Evolutionary conservation across 2,888 invertebrate species (phyloP).

Genomic region (Lasiommata megera): DNA sequence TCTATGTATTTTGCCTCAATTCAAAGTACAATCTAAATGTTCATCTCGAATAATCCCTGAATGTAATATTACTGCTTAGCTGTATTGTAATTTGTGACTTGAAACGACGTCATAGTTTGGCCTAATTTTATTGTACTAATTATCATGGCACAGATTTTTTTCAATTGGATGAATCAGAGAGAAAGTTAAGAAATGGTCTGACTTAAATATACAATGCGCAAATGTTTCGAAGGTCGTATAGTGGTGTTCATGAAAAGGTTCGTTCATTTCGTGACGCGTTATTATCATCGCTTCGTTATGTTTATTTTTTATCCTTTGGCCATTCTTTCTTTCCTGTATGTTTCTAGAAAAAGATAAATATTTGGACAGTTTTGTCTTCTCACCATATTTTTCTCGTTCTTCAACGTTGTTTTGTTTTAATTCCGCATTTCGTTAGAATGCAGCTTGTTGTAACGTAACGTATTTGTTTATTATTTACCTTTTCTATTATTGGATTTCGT

Average conservation of each 20-base stretch:
- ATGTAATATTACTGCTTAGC: background rate
- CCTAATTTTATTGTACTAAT: slow-evolving; percentile 34
- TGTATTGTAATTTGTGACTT: slow-evolving; percentile 7
- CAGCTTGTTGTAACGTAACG: background rate
- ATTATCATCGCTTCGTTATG: background rate
- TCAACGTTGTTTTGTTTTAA: background rate
- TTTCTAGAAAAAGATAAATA: background rate
- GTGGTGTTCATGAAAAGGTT: background rate
- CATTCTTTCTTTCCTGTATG: background rate
- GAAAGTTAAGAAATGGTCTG: background rate
- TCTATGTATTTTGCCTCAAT: background rate
- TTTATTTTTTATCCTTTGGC: background rate
- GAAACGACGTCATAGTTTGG: slow-evolving; percentile 30
- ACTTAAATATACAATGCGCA: background rate
- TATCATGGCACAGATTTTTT: slow-evolving; percentile 32
- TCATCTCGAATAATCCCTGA: background rate
- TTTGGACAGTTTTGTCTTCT: background rate
- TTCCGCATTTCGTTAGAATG: background rate
- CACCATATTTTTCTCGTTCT: background rate
- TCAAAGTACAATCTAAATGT: background rate
- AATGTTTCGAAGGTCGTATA: background rate
- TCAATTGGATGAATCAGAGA: slow-evolving; percentile 16
- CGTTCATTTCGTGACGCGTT: background rate
- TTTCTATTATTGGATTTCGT: slow-evolving; percentile 28
- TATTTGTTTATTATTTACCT: slow-evolving; percentile 21